Percentiles rank a stretch among this genome's conserved stretches.
Evolutionary conservation across 2,888 invertebrate genomes (phyloP).

Genomic region (Harpagoxenus sublaevis): DNA sequence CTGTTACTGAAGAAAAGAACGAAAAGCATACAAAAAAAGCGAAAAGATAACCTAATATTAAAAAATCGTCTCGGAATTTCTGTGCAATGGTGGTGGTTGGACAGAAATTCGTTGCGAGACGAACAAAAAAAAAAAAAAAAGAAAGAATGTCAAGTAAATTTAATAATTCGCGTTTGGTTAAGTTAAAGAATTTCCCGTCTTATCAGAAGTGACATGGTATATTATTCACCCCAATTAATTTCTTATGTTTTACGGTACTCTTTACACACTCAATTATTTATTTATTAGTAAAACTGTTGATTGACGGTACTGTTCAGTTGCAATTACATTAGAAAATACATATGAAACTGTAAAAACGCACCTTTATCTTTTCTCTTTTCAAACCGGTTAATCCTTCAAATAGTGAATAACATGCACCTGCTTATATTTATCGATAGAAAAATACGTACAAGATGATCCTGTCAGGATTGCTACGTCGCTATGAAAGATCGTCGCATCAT

Average conservation of each 20-base stretch:
- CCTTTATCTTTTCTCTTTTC: constrained; percentile 19
- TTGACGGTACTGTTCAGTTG: constrained; percentile 80
- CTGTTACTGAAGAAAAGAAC: constrained; percentile 66
- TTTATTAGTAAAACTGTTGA: constrained; percentile 70
- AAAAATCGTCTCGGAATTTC: constrained; percentile 81
- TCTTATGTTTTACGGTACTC: constrained; percentile 73
- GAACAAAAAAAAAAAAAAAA: constrained; percentile 80
- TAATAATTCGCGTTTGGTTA: constrained; percentile 75
- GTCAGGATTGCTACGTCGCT: background rate
- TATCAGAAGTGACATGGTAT: constrained; percentile 85
- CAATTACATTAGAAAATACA: constrained; percentile 79
- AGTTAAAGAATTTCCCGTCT: constrained; percentile 82
- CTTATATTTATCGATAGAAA: background rate
- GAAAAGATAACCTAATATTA: constrained; percentile 76
- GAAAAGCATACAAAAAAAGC: constrained; percentile 77
- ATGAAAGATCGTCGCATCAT: constrained; percentile 17
- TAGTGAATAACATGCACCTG: background rate
- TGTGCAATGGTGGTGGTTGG: constrained; percentile 85
- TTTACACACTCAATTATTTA: constrained; percentile 57
- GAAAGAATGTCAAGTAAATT: constrained; percentile 78
- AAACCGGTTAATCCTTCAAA: background rate
- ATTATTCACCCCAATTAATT: constrained; percentile 79
- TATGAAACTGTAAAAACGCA: constrained; percentile 46
- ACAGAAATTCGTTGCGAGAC: constrained; percentile 79
- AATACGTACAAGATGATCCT: background rate